Percentiles rank a stretch among this genome's conserved stretches.
These are phyloP conservation scores for Nezara viridula DNA, from an alignment of 2,888 invertebrate genomes.

Conservation along the genomic window DNA sequence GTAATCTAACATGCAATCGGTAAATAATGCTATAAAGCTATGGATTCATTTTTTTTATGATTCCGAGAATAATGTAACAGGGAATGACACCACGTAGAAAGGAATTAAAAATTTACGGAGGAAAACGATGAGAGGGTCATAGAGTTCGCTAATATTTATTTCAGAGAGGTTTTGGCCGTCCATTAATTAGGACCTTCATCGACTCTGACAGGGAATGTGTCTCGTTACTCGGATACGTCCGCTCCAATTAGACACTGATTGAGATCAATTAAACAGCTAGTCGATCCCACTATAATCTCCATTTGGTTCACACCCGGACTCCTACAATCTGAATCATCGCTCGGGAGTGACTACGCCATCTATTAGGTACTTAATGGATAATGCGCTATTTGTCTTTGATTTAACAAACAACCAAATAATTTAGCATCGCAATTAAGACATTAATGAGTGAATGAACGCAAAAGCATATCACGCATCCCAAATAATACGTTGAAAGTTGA, in stretches of 20 bases:
- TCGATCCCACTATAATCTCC: neutral
- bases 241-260: constrained; percentile 35
- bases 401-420: no score
- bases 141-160: neutral
- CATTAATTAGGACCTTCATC: constrained; percentile 16
- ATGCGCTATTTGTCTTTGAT: neutral
- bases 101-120: neutral
- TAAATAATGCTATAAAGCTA: no score
- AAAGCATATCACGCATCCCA: no score
- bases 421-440: no score
- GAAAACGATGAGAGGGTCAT: neutral
- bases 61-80: neutral
- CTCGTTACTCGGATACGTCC: constrained; percentile 7
- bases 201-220: constrained; percentile 5
- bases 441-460: no score
- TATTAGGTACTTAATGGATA: neutral
- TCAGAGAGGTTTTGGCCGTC: constrained; percentile 5
- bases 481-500: neutral
- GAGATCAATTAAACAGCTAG: neutral
- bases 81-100: neutral
- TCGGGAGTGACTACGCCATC: neutral
- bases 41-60: neutral
- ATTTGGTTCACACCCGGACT: neutral
- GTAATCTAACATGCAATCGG: no score
- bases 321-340: neutral